Evolutionary conservation across 2,797 vertebrate genomes (phyloP), one percentile per base, ranked within the genome.

Genomic region (Crenuchus spilurus): DNA sequence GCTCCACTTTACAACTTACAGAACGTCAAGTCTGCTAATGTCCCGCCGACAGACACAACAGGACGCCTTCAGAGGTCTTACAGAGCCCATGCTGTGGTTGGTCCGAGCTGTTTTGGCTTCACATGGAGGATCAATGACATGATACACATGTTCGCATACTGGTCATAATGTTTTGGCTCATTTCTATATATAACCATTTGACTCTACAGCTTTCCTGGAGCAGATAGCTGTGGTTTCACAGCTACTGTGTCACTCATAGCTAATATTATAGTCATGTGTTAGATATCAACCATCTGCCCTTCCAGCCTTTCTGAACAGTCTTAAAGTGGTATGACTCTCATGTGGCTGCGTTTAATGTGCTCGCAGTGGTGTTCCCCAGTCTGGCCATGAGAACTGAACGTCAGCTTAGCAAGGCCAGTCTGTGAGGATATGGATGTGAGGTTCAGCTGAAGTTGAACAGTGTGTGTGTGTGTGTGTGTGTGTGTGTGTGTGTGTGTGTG

Each of bases 361-460:
- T 61, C 54, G 18, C 68, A 66, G 61, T 48, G 22, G 46, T 78
- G 49, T 66, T 72, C 60, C 61, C 62, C 35, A 22, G 28, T 18
- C 49, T 58, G 48, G 35, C 48, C 41, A 52, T 58, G 61, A 75
- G 75, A 70, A 46, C 63, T 58, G 10, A 64, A 57, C 75, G 72
- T 60, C 75, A 75, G 63, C 41, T 64, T 76, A 71, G 66, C 48
- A 64, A 60, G 66, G 24, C 26, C 65, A 74, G 63, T 26, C 51
- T 61, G 48, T 76, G 65, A 68, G 55, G 68, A 76, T 76, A 55
- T 31, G 66, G 70, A 70, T 76, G 76, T 54, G 8, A 24, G 26
- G 76, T 83, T 80, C 72, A 77, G 57, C 62, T 74, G 48, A 65
- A 76, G 78, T 78, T 76, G 58, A 83, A 71, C 65, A 61, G 4